Conservation (phyloP, 2,113 vertebrate species). For the Thunnus thynnus region DNA sequence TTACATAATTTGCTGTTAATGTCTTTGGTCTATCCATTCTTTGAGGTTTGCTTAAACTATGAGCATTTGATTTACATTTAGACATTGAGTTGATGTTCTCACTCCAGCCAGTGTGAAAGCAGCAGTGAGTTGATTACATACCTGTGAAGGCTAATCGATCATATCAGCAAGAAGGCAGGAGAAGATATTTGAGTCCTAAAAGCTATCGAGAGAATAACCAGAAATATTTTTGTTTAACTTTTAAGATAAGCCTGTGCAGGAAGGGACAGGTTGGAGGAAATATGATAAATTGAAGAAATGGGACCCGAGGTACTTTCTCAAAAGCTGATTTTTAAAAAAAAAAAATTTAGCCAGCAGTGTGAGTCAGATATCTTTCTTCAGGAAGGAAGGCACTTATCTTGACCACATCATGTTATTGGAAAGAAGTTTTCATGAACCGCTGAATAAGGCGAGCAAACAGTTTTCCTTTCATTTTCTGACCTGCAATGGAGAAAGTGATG, state of each 20-base stretch:
- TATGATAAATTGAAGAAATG: no score
- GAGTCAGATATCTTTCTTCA: neutral
- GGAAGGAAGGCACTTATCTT: conserved; percentile 33
- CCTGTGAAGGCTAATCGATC: conserved; percentile 10
- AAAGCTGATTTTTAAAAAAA: neutral
- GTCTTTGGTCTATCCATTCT: neutral
- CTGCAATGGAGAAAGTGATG: neutral
- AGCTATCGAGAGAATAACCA: neutral
- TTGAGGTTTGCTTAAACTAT: neutral
- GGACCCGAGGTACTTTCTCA: neutral
- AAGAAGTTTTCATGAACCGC: neutral
- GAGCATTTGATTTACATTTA: neutral
- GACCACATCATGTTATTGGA: neutral
- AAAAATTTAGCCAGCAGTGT: neutral
- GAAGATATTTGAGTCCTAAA: neutral
- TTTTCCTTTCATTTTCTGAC: conserved; percentile 22
- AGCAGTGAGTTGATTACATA: conserved; percentile 35
- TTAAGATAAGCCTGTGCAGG: neutral
- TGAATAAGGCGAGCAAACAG: neutral
- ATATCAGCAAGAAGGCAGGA: conserved; percentile 9
- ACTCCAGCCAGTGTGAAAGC: neutral
- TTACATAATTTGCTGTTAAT: neutral
- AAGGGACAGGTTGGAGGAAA: neutral
- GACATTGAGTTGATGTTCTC: neutral
- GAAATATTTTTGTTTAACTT: conserved; percentile 14